Conservation (phyloP, 2,888 invertebrate genomes). For the Monochamus alternatus region DNA sequence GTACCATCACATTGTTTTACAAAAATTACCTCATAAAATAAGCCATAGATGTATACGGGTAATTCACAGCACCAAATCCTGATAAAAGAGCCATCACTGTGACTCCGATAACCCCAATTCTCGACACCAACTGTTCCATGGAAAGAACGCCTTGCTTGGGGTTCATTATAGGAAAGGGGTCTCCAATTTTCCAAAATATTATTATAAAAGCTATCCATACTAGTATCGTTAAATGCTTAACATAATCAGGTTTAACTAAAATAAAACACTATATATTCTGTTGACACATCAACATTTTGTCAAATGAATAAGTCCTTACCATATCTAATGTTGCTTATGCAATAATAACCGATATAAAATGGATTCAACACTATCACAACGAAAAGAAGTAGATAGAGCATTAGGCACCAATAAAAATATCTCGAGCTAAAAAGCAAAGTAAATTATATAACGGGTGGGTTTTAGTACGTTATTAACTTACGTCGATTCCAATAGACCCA, state of each 20-base stretch:
- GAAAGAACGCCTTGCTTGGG: constrained; percentile 94
- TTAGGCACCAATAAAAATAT: constrained; percentile 96
- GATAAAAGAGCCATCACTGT: constrained; percentile 99
- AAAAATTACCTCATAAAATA: constrained; percentile 88
- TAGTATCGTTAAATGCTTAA: constrained; percentile 84
- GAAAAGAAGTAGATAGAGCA: constrained; percentile 90
- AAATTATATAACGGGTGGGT: background rate
- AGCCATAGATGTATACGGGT: constrained; percentile 98
- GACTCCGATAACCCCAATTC: constrained; percentile 98
- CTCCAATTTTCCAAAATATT: constrained; percentile 99
- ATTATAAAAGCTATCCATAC: constrained; percentile 95
- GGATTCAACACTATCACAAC: constrained; percentile 97
- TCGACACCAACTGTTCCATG: constrained; percentile 93
- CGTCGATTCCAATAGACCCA: constrained; percentile 93
- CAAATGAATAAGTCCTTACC: constrained; percentile 74
- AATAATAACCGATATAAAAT: constrained; percentile 96
- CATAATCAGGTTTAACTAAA: constrained; percentile 83
- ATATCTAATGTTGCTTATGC: constrained; percentile 90
- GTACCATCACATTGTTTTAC: no score
- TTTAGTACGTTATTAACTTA: constrained; percentile 70
- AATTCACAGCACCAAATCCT: constrained; percentile 99
- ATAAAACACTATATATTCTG: constrained; percentile 30
- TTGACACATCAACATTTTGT: background rate
- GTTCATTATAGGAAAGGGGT: constrained; percentile 97
- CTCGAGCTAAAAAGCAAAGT: constrained; percentile 79